phyloP scores from a whole-genome alignment of 1,140 invertebrate genomes.

The Aphis gossypii region DNA sequence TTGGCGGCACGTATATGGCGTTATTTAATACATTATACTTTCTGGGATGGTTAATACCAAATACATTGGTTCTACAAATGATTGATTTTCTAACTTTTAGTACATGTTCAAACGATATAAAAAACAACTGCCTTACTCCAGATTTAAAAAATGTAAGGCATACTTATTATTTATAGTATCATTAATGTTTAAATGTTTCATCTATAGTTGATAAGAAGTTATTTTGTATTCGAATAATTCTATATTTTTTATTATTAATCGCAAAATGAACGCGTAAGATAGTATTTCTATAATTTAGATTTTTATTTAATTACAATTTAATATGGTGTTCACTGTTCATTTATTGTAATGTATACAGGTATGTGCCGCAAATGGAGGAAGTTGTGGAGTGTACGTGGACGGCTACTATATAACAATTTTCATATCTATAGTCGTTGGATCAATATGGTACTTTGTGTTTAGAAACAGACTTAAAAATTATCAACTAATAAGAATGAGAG shows the following conservation, averaged over 20 bases:
- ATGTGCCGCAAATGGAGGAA: not conserved
- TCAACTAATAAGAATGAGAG: not conserved
- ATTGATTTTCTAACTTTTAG: not conserved
- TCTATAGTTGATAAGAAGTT: not conserved
- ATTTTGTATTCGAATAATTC: too few species aligned
- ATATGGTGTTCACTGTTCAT: not conserved
- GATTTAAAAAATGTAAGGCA: not conserved
- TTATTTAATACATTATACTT: slow-evolving; percentile 95
- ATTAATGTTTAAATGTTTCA: not conserved
- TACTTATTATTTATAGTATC: not conserved
- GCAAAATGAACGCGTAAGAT: not conserved
- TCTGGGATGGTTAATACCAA: slow-evolving; percentile 96
- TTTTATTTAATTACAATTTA: not conserved
- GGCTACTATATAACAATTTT: not conserved
- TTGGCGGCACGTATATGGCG: slow-evolving; percentile 99
- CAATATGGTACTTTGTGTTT: not conserved
- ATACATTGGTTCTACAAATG: slow-evolving; percentile 72
- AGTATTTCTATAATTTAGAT: not conserved
- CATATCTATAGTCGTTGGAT: not conserved
- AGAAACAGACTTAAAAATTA: not conserved
- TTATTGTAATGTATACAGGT: not conserved
- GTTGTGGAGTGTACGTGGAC: not conserved
- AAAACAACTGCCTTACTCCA: not conserved
- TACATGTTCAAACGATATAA: not conserved
- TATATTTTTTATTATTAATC: not conserved